Percentiles rank a stretch among this genome's conserved stretches.
These are phyloP conservation scores for Parotia lawesii DNA, from an alignment of 2,113 vertebrate genomes.

Conservation along the genomic window DNA sequence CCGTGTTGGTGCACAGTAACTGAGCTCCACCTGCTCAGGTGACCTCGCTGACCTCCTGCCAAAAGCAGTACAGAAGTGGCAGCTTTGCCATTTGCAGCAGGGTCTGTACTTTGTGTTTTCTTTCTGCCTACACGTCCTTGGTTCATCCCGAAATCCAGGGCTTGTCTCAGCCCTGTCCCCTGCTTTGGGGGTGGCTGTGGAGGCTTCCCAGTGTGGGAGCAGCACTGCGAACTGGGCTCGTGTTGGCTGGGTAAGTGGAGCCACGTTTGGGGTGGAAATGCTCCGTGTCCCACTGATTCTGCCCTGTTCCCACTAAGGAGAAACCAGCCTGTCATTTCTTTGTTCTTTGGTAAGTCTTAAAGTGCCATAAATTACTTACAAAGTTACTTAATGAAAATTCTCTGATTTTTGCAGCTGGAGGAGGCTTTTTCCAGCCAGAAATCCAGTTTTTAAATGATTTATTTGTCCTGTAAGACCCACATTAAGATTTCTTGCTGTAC, in stretches of 20 bases:
- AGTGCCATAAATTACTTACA: background rate
- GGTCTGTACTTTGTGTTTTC: background rate
- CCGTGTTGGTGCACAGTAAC: rapidly evolving
- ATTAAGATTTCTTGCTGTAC: conserved; percentile 50
- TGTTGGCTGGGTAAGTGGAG: background rate
- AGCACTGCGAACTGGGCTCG: rapidly evolving
- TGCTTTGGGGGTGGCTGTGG: background rate
- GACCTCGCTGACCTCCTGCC: background rate
- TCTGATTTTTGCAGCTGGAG: background rate
- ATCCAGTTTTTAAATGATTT: conserved; percentile 35
- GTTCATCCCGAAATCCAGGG: background rate
- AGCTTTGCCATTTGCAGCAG: background rate
- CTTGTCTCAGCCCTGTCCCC: background rate
- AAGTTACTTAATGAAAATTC: background rate
- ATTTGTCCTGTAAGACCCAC: conserved; percentile 15
- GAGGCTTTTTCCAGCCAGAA: background rate
- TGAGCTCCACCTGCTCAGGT: background rate
- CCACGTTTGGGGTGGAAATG: background rate
- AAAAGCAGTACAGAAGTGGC: rapidly evolving
- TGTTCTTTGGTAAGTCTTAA: background rate
- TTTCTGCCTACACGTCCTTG: background rate
- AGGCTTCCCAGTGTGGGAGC: background rate
- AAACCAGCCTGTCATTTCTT: background rate
- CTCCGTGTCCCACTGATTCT: background rate
- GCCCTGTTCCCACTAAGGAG: background rate